Evolutionary conservation across 2,113 vertebrate species (phyloP).

Genomic region (Colistium nudipinnis): DNA sequence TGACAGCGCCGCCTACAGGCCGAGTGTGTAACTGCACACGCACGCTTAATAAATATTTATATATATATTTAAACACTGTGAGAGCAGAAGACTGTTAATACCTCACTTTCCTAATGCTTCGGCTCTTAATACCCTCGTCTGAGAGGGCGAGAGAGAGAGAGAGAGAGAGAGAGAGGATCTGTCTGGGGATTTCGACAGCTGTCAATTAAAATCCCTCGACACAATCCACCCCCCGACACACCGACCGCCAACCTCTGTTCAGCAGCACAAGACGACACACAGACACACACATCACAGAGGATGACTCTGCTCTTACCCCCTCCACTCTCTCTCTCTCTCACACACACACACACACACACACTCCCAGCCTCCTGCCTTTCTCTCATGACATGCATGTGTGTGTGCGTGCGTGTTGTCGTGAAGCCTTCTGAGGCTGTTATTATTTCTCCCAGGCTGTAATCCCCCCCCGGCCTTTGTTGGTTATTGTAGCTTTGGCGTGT

Average conservation of each 20-base stretch:
- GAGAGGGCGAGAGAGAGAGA: conserved; percentile 34
- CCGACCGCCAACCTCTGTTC: conserved; percentile 29
- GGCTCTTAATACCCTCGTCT: conserved; percentile 72
- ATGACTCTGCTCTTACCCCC: background rate
- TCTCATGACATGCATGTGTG: conserved; percentile 13
- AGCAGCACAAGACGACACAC: conserved; percentile 30
- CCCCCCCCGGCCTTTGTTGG: conserved; percentile 50
- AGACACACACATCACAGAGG: conserved; percentile 4
- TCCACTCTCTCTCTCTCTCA: background rate
- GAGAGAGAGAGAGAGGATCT: conserved; percentile 21
- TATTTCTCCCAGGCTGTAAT: conserved; percentile 67
- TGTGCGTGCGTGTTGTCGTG: conserved; percentile 7
- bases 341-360: background rate
- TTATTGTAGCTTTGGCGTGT: conserved; percentile 38
- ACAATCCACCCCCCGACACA: conserved; percentile 53
- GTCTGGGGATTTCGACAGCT: conserved; percentile 78
- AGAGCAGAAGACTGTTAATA: conserved; percentile 58
- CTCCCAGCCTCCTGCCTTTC: background rate
- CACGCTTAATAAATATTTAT: no score
- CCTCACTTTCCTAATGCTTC: conserved; percentile 61
- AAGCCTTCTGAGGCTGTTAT: conserved; percentile 50
- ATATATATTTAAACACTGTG: no score
- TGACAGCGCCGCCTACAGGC: no score
- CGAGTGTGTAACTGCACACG: no score
- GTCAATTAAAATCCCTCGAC: conserved; percentile 79